Evolutionary conservation across 2,888 invertebrate genomes (phyloP).

Genomic region (Parochlus steinenii): DNA sequence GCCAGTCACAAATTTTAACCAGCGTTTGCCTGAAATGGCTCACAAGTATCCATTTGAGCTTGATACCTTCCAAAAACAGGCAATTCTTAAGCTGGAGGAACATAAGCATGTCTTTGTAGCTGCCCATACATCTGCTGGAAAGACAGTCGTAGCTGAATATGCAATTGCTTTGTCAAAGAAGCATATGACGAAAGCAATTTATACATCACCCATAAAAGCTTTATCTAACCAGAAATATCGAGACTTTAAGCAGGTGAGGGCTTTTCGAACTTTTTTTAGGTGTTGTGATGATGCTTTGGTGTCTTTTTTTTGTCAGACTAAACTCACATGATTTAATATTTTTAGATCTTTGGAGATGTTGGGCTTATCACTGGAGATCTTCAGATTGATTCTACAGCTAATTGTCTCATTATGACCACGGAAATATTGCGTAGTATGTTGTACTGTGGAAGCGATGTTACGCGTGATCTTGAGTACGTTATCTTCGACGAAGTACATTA

Average conservation of each 20-base stretch:
- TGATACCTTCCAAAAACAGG: constrained; percentile 94
- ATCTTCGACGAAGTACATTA: constrained; percentile 99
- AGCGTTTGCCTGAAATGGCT: constrained; percentile 69
- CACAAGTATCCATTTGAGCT: constrained; percentile 77
- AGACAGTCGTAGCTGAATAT: constrained; percentile 98
- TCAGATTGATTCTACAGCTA: constrained; percentile 83
- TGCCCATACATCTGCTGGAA: constrained; percentile 97
- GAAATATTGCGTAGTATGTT: constrained; percentile 96
- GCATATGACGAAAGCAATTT: constrained; percentile 83
- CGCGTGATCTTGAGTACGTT: constrained; percentile 93
- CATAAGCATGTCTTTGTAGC: constrained; percentile 95
- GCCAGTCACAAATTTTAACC: constrained; percentile 65
- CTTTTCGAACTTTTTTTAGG: no score
- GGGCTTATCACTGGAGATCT: constrained; percentile 91
- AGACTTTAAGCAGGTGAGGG: constrained; percentile 86
- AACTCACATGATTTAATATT: no score
- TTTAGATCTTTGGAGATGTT: constrained; percentile 84
- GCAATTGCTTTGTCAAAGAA: constrained; percentile 90
- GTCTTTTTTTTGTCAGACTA: no score
- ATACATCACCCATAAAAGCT: constrained; percentile 98
- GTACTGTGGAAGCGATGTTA: constrained; percentile 84
- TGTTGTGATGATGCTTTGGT: no score
- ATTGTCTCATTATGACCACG: constrained; percentile 98
- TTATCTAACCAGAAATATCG: constrained; percentile 97
- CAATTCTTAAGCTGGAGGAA: constrained; percentile 84